Base-by-base conservation (phyloP, 2,797 vertebrate species). In the Silurus aristotelis region DNA sequence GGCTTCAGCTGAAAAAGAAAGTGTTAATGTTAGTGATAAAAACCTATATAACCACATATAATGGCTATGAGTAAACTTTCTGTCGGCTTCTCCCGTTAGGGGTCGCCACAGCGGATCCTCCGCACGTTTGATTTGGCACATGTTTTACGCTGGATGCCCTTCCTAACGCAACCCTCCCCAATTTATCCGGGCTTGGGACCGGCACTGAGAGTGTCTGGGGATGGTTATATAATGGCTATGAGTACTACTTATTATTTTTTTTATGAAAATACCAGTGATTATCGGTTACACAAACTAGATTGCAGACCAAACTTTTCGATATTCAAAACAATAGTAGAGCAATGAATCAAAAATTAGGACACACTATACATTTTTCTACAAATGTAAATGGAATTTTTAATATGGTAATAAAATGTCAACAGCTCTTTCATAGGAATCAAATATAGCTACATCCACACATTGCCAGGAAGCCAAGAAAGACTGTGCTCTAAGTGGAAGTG, bases 1-100 rank as follows among this genome's bases (percentile, higher is more conserved):
- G 38, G 93, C 86, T 89, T 80, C 91, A 86, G 89, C 95, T 94
- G 64, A 86, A 87, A 87, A 0, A 38, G 2, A 61, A 82, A 75
- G 9, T 22, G 82, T 25, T 63, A 27, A 48, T 58, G 25, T 82
- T 38, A 68, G 17, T 64, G 27, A 58, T 58, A 46, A 46, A 38
- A 79, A 80, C 38, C 63, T 64, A 64, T 43, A 79, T 48, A 19
- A 52, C 3, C 78, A 52, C 43, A 80, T 52, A 38, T 48, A 5
- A 48, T 12, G 43, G 1, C 38, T 80, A 64, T 25, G 13, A 6
- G 13, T 25, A 78, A 6, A 48, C 31, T 31, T 31, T 31, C 31
- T 31, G 1, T 31, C 31, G 1, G 31, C 31, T 31, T 31, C 31
- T 31, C 31, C 31, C 31, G 31, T 31, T 31, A 31, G 31, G 31